Percentiles rank a stretch among this genome's conserved stretches.
These are phyloP conservation scores for Heliconius cydno DNA, from an alignment of 2,888 invertebrate genomes.

Conservation along the genomic window DNA sequence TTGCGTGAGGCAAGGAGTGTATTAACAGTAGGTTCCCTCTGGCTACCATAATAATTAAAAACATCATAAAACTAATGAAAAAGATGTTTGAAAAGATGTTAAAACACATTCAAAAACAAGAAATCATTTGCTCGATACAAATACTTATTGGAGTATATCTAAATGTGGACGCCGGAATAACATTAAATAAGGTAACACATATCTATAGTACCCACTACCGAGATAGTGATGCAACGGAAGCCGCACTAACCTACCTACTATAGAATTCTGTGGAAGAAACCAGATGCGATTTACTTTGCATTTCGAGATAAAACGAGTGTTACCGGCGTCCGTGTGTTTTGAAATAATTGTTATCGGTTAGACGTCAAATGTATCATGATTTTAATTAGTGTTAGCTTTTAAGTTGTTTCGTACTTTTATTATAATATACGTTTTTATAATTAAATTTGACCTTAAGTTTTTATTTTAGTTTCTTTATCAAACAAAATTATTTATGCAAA, in stretches of 20 bases:
- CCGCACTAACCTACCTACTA: neutral
- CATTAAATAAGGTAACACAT: constrained; percentile 27
- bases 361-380: constrained; percentile 15
- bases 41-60: neutral
- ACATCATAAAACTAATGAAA: constrained; percentile 6
- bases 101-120: constrained; percentile 18
- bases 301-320: constrained; percentile 7
- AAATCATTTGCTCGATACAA: constrained; percentile 11
- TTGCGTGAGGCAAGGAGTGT: neutral
- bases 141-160: constrained; percentile 9
- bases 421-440: neutral
- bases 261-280: neutral
- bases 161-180: constrained; percentile 26
- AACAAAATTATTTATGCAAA: constrained; percentile 2
- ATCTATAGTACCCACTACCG: neutral
- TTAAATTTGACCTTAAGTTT: neutral
- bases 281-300: constrained; percentile 20
- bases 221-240: constrained; percentile 22
- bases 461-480: neutral
- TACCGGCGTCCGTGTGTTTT: constrained; percentile 7
- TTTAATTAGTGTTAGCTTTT: constrained; percentile 20
- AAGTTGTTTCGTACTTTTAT: neutral
- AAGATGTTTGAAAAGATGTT: neutral
- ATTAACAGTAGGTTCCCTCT: neutral
- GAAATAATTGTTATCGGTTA: constrained; percentile 14